Conservation (phyloP, 2,888 invertebrate genomes). For the Drosophila neonasuta region DNA sequence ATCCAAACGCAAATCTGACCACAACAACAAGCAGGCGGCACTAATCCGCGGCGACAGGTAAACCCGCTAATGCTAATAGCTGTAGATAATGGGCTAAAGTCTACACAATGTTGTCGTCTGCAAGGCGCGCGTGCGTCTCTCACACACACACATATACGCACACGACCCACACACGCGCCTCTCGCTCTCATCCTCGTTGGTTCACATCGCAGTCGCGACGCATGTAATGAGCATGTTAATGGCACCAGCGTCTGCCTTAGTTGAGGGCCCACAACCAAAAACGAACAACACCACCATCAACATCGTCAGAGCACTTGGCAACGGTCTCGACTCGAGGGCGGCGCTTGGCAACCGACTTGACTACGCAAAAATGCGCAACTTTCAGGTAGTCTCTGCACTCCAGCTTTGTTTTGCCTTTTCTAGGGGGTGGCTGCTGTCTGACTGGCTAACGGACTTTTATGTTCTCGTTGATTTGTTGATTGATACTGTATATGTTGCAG, state of each 20-base stretch:
- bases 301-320: slow-evolving; percentile 24
- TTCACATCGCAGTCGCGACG: slow-evolving; percentile 49
- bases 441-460: slow-evolving; percentile 50
- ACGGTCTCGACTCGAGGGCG: slow-evolving; percentile 48
- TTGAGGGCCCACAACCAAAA: slow-evolving; percentile 18
- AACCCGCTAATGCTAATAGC: slow-evolving; percentile 66
- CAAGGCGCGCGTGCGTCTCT: slow-evolving; percentile 49
- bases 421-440: slow-evolving; percentile 67
- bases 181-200: slow-evolving; percentile 7
- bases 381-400: slow-evolving; percentile 4
- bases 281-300: slow-evolving; percentile 25
- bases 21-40: slow-evolving; percentile 44
- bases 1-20: slow-evolving; percentile 51
- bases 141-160: slow-evolving; percentile 10
- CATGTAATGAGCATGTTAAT: slow-evolving; percentile 67
- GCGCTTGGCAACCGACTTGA: slow-evolving; percentile 56
- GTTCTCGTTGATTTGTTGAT: slow-evolving; percentile 62
- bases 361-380: slow-evolving; percentile 33
- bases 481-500: slow-evolving; percentile 59
- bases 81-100: slow-evolving; percentile 44
- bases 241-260: slow-evolving; percentile 45
- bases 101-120: slow-evolving; percentile 33
- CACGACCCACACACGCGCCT: slow-evolving; percentile 41
- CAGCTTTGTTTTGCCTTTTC: background rate
- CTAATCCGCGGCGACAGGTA: slow-evolving; percentile 71